Evolutionary conservation across 2,888 invertebrate genomes (phyloP).

Genomic region (Heliconius ethilla): DNA sequence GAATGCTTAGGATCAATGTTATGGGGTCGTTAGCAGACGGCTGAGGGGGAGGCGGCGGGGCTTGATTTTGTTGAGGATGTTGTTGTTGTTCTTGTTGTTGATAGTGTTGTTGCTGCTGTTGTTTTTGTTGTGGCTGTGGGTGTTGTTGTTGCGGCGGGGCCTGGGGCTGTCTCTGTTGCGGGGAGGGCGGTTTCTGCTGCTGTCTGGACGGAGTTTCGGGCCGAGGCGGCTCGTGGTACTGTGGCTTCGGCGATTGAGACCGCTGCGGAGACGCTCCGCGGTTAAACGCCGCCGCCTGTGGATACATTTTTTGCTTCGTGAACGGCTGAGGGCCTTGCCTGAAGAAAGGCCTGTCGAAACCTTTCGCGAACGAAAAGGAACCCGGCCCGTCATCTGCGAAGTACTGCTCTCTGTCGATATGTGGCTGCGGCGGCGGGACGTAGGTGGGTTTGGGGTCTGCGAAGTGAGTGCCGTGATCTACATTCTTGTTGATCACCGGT

Average conservation of each 20-base stretch:
- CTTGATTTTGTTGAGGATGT: conserved; percentile 52
- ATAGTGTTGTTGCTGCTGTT: conserved; percentile 39
- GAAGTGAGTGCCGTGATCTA: conserved; percentile 67
- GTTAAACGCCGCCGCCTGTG: conserved; percentile 61
- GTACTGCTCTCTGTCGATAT: conserved; percentile 73
- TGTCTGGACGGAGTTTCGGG: conserved; percentile 61
- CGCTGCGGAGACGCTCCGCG: conserved; percentile 71
- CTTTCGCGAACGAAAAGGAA: conserved; percentile 70
- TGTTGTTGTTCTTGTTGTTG: conserved; percentile 55
- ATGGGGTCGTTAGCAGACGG: conserved; percentile 84
- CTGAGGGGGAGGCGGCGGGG: conserved; percentile 54
- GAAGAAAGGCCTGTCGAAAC: conserved; percentile 72
- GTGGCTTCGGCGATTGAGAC: conserved; percentile 71
- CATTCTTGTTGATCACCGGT: conserved; percentile 86
- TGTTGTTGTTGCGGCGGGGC: conserved; percentile 54
- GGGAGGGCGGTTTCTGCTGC: conserved; percentile 52
- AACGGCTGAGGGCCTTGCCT: conserved; percentile 77
- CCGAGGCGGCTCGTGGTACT: conserved; percentile 65
- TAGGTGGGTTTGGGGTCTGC: conserved; percentile 65
- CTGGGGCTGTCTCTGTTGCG: conserved; percentile 50
- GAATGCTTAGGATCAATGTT: conserved; percentile 89
- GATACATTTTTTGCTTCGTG: conserved; percentile 76
- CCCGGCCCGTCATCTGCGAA: conserved; percentile 67
- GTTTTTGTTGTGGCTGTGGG: conserved; percentile 49
- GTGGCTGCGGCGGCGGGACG: conserved; percentile 63